A percentile compares a stretch with the other conserved stretches of the same genome.
Evolutionary conservation across 2,888 invertebrate species (phyloP).

Genomic region (Ellobium chinense): DNA sequence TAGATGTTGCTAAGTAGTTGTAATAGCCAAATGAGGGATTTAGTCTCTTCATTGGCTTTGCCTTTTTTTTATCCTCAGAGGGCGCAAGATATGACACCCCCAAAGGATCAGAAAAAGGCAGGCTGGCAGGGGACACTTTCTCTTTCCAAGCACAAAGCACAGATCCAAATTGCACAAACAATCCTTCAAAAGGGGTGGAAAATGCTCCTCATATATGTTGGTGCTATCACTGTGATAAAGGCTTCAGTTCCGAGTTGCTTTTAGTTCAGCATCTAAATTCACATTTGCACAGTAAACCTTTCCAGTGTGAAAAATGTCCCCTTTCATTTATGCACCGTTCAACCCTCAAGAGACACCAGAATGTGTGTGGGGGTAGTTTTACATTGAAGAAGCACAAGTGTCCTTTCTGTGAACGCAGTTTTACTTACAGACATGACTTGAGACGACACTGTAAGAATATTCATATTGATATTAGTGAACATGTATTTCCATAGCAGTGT

Average conservation of each 20-base stretch:
- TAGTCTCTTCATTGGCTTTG: constrained; percentile 29
- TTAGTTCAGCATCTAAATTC: constrained; percentile 34
- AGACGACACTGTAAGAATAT: constrained; percentile 36
- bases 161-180: constrained; percentile 11
- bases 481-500: no score
- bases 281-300: constrained; percentile 32
- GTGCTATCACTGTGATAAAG: constrained; percentile 43
- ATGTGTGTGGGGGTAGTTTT: constrained; percentile 43
- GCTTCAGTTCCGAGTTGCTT: constrained; percentile 37
- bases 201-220: constrained; percentile 15
- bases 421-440: constrained; percentile 43
- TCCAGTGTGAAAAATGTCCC: constrained; percentile 35
- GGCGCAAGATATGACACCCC: constrained; percentile 32
- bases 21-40: no score
- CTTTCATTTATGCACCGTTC: constrained; percentile 44
- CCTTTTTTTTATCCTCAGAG: constrained; percentile 46
- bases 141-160: constrained; percentile 24
- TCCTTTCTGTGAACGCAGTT: constrained; percentile 37
- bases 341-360: constrained; percentile 41
- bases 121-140: constrained; percentile 16
- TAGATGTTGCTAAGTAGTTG: no score
- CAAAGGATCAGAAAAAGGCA: constrained; percentile 28
- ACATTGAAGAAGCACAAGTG: constrained; percentile 37
- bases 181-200: background rate
- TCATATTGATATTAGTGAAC: constrained; percentile 5